Evolutionary conservation across 92 coral and sea anemone species (phyloP).

Genomic region (Porites divaricata): DNA sequence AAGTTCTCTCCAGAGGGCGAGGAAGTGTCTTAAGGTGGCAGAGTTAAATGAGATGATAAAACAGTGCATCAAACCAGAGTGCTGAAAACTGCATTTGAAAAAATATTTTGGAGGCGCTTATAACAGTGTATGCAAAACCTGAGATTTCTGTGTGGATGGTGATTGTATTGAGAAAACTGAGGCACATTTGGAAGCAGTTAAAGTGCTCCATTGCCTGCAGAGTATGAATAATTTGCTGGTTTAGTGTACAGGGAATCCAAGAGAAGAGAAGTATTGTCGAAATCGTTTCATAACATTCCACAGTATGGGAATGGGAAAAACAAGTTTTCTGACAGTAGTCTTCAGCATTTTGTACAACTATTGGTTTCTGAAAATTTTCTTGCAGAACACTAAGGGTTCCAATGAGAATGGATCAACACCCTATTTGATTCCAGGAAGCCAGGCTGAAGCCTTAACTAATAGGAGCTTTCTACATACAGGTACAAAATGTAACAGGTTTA

Average conservation of each 20-base stretch:
- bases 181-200: not conserved
- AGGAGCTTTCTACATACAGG: conserved; percentile 28
- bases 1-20: not conserved
- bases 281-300: conserved; percentile 46
- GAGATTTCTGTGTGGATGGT: conserved; percentile 31
- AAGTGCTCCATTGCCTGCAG: not conserved
- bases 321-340: conserved; percentile 21
- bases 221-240: not conserved
- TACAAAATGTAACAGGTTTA: conserved; percentile 33
- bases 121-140: not conserved
- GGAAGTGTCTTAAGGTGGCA: not conserved
- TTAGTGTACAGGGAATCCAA: conserved; percentile 30
- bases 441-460: conserved; percentile 22
- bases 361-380: conserved; percentile 25
- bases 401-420: conserved; percentile 35
- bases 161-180: not conserved
- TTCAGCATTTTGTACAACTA: conserved; percentile 30
- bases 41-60: conserved; percentile 26
- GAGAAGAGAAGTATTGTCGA: conserved; percentile 31
- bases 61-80: conserved; percentile 23
- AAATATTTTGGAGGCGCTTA: conserved; percentile 27
- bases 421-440: conserved; percentile 30
- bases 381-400: conserved; percentile 25
- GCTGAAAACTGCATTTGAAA: conserved; percentile 16
- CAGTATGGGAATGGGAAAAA: conserved; percentile 52